Conservation (phyloP, 2,113 vertebrate species). For the Phainopepla nitens region DNA sequence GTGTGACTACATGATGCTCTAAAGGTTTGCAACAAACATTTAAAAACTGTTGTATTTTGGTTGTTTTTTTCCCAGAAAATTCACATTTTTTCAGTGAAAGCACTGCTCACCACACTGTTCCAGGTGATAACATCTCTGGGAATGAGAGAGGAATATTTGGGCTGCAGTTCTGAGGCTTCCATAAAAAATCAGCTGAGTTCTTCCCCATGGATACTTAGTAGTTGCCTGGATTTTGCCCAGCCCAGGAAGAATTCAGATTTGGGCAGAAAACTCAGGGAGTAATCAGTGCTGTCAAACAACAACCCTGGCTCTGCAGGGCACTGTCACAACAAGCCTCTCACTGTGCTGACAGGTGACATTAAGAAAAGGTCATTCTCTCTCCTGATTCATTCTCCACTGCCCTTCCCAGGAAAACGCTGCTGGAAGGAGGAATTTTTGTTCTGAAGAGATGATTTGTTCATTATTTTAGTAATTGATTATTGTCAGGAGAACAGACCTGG, state of each 20-base stretch:
- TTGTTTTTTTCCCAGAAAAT: not conserved
- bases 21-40: not conserved
- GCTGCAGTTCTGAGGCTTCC: not conserved
- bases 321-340: constrained; percentile 51
- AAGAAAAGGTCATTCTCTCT: constrained; percentile 63
- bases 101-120: not conserved
- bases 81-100: not conserved
- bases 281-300: constrained; percentile 30
- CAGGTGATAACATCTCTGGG: not conserved
- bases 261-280: not conserved
- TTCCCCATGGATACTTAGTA: not conserved
- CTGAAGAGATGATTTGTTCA: not conserved
- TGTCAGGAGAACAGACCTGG: not conserved
- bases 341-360: constrained; percentile 62
- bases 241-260: not conserved
- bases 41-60: not conserved
- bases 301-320: constrained; percentile 11
- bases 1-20: not conserved
- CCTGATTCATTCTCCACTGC: constrained; percentile 7
- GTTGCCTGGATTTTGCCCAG: not conserved
- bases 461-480: not conserved
- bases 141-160: not conserved
- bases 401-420: not conserved
- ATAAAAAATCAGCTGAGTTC: not conserved
- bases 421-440: constrained; percentile 2